Evolutionary conservation across 1,140 invertebrate genomes (phyloP).

Genomic region (Andrena cerasifolii): DNA sequence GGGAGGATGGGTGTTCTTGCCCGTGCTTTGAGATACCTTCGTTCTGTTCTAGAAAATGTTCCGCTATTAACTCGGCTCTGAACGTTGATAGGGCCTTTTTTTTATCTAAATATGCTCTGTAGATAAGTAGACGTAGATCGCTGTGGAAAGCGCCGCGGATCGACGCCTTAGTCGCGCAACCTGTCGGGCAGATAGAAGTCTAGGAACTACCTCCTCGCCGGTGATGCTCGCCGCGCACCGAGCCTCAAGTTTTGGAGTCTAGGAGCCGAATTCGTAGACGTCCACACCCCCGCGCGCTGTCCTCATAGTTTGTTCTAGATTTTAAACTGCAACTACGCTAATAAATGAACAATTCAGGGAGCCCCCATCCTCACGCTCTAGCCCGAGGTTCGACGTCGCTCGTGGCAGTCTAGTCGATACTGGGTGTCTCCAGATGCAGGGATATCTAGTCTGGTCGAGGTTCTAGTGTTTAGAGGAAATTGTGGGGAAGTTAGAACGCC

Average conservation of each 20-base stretch:
- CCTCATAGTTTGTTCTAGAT: conserved; percentile 44
- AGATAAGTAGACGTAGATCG: too few relatives aligned
- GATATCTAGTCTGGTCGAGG: too few relatives aligned
- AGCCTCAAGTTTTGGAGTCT: conserved; percentile 63
- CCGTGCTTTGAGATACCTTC: too few relatives aligned
- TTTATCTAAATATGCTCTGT: too few relatives aligned
- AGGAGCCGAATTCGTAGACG: conserved; percentile 61
- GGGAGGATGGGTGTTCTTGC: too few relatives aligned
- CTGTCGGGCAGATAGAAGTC: conserved; percentile 34
- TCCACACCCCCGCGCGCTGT: not conserved
- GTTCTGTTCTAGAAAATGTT: too few relatives aligned
- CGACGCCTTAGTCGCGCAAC: conserved; percentile 39
- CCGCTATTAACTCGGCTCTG: too few relatives aligned
- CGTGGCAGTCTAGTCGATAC: conserved; percentile 1
- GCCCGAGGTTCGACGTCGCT: not conserved
- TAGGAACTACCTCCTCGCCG: conserved; percentile 38
- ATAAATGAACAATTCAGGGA: conserved; percentile 17
- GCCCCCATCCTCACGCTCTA: not conserved
- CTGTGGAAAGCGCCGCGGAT: not conserved
- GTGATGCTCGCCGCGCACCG: conserved; percentile 44
- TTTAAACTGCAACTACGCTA: conserved; percentile 19
- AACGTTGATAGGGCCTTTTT: too few relatives aligned
- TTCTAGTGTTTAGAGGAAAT: too few relatives aligned
- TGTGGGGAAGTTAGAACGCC: too few relatives aligned
- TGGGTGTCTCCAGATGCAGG: not conserved